These are phyloP conservation scores for Zoanthus sociatus DNA, from an alignment of 92 coral and sea anemone species.

Conservation along the genomic window DNA sequence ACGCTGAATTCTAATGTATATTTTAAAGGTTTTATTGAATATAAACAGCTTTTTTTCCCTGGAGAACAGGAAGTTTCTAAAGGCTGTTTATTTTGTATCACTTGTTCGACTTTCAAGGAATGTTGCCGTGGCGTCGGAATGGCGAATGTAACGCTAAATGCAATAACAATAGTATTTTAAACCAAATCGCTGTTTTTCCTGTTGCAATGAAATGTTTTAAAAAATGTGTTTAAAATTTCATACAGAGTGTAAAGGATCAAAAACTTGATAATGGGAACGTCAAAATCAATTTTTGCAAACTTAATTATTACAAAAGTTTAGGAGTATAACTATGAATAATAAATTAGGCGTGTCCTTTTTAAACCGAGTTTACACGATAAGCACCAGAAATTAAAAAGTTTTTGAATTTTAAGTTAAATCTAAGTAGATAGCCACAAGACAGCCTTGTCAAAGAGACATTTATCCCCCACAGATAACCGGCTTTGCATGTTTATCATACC, in stretches of 20 bases:
- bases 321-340: not conserved
- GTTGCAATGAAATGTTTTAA: not conserved
- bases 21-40: not conserved
- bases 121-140: not conserved
- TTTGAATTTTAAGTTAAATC: not conserved
- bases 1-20: not conserved
- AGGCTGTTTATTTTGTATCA: not conserved
- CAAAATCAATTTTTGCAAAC: not conserved
- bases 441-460: conserved; percentile 11
- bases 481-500: not conserved
- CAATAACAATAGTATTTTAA: not conserved
- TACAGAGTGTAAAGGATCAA: not conserved
- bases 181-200: not conserved
- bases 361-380: not conserved
- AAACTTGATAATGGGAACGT: not conserved
- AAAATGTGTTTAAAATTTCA: not conserved
- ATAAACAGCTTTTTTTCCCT: not conserved
- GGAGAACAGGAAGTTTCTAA: not conserved
- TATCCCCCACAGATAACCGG: not conserved
- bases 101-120: not conserved
- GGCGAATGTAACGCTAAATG: not conserved
- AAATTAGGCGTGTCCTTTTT: not conserved
- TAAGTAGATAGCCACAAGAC: too few relatives aligned
- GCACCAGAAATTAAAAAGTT: not conserved
- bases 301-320: not conserved